Evolutionary conservation across 2,888 invertebrate genomes (phyloP).

Genomic region (Dynastes tityus): DNA sequence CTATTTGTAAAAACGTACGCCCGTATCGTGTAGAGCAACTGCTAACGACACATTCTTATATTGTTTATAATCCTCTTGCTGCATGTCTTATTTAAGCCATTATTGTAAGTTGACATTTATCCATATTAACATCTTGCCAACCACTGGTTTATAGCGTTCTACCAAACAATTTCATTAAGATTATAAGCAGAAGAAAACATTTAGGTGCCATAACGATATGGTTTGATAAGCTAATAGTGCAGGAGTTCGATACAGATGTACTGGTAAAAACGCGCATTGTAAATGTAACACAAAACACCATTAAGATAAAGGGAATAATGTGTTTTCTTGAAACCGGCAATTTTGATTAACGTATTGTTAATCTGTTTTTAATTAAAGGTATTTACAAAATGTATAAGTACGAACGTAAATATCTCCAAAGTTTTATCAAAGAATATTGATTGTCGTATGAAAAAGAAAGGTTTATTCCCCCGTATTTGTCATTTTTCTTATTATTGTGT

Average conservation of each 20-base stretch:
- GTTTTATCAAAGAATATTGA: too few species aligned
- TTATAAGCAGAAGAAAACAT: not conserved
- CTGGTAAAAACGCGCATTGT: not conserved
- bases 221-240: constrained; percentile 17
- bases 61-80: too few species aligned
- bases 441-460: too few species aligned
- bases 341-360: not conserved
- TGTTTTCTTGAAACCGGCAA: not conserved
- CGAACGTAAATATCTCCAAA: too few species aligned
- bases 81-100: not conserved
- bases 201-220: not conserved
- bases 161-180: not conserved
- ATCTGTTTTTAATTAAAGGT: not conserved
- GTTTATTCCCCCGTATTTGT: too few species aligned
- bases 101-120: not conserved
- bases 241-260: not conserved
- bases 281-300: constrained; percentile 16
- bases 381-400: too few species aligned
- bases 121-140: too few species aligned
- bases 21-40: too few species aligned
- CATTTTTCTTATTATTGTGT: too few species aligned
- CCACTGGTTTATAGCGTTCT: not conserved
- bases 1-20: too few species aligned
- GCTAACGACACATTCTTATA: too few species aligned
- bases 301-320: constrained; percentile 18